These are phyloP conservation scores for Trididemnum miniatum DNA, from an alignment of 23 tunicate genomes.

Conservation along the genomic window DNA sequence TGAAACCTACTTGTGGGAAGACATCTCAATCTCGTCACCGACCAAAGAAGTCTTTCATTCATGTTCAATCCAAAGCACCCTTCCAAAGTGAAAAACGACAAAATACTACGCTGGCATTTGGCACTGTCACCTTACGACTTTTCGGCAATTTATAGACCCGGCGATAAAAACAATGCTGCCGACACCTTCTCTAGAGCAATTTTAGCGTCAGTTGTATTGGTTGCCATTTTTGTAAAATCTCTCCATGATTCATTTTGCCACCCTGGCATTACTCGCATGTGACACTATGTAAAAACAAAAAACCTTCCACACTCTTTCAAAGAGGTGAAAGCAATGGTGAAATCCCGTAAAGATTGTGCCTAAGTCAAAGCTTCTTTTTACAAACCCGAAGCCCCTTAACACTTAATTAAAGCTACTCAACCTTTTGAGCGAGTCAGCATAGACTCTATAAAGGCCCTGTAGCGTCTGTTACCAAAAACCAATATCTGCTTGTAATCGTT, in stretches of 20 bases:
- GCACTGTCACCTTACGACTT: background rate
- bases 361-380: background rate
- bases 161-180: slow-evolving; percentile 2
- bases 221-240: background rate
- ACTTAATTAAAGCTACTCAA: background rate
- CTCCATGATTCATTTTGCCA: background rate
- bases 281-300: background rate
- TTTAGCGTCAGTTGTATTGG: background rate
- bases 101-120: background rate
- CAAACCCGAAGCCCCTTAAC: background rate
- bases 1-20: background rate
- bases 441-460: slow-evolving; percentile 3
- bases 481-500: slow-evolving; percentile 9
- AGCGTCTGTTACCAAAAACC: background rate
- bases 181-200: slow-evolving; percentile 14
- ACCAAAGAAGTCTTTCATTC: slow-evolving; percentile 7
- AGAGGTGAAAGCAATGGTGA: background rate
- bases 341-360: background rate
- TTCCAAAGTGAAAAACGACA: background rate
- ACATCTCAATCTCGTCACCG: slow-evolving; percentile 17
- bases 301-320: background rate
- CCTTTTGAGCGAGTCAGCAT: background rate
- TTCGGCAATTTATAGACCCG: background rate
- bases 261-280: background rate
- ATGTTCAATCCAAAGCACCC: background rate